Base-by-base conservation (phyloP, 92 coral and sea anemone genomes). In the Phenganax marumi region DNA sequence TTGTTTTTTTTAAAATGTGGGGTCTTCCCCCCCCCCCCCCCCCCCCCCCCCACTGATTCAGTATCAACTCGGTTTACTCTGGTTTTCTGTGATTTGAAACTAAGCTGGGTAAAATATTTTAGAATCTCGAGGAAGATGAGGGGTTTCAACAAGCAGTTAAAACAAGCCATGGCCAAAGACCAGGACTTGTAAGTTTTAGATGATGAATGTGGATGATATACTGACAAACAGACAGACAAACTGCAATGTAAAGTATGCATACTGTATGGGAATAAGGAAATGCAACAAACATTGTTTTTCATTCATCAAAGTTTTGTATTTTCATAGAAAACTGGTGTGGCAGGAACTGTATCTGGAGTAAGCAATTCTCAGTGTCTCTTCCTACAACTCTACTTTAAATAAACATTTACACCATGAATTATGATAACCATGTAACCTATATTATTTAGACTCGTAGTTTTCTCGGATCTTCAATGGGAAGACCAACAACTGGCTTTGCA, bases 41-140 rank as follows among this genome's bases (percentile, higher is more conserved):
- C 5, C 43, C 43, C 43, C 43, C 43, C 43, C 5, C 43, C 43
- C 43, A 2, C 43, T 5, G 5, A 1, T 33, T 33, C 2, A 33
- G 43, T 5, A 33, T 33, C 43, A 33, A 33, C 3, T 33, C 43
- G 43, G 5, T 33, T 56, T 7, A 14, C 3, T 14, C 22, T 14
- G 17, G 63, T 1, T 21, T 14, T 56, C 7, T 14, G 63, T 21
- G 17, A 8, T 26, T 52, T 25, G 33, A 64, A 24, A 50, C 7
- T 12, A 2, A 50, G 55, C 16, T 39, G 47, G 7, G 8, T 56
- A 49, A n/a, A 33, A 33, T 51, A 11, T 75, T 25, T 14, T 77
- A 95, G 98, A 95, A 95, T 76, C 97, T 95, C 52, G 98, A 92
- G 81, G 98, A 95, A 75, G 98, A 95, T 88, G 97, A 95, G 85